phyloP scores from a whole-genome alignment of 2,113 vertebrate genomes.

The Oriolus oriolus region DNA sequence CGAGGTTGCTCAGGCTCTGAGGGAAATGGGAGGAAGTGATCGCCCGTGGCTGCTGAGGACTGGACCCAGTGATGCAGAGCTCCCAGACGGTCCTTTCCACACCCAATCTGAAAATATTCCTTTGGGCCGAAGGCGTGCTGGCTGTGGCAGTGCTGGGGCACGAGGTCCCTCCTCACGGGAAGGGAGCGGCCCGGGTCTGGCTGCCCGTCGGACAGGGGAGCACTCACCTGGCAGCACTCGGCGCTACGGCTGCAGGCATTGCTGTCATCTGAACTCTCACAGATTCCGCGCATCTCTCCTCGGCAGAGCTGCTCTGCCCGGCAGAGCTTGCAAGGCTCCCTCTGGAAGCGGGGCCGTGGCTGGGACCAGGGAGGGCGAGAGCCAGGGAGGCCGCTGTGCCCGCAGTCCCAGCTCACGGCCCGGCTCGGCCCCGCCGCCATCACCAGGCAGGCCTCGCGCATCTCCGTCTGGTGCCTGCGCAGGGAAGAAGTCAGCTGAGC shows the following conservation, averaged over 20 bases:
- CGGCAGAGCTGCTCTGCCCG: fast-evolving
- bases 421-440: fast-evolving
- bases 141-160: neutral
- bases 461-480: neutral
- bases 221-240: neutral
- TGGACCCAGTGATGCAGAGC: neutral
- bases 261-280: neutral
- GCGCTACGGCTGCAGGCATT: neutral
- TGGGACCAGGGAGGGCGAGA: neutral
- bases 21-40: neutral
- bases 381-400: fast-evolving
- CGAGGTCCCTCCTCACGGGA: fast-evolving
- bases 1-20: neutral
- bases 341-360: neutral
- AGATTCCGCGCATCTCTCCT: neutral
- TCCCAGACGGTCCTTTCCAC: neutral
- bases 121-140: neutral
- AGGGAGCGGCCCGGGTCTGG: neutral
- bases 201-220: neutral
- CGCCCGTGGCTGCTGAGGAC: fast-evolving
- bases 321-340: neutral
- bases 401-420: neutral
- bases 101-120: neutral
- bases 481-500: neutral
- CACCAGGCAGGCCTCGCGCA: neutral